Evolutionary conservation across 2,888 invertebrate genomes (phyloP).

Genomic region (Trissolcus brochymenae): DNA sequence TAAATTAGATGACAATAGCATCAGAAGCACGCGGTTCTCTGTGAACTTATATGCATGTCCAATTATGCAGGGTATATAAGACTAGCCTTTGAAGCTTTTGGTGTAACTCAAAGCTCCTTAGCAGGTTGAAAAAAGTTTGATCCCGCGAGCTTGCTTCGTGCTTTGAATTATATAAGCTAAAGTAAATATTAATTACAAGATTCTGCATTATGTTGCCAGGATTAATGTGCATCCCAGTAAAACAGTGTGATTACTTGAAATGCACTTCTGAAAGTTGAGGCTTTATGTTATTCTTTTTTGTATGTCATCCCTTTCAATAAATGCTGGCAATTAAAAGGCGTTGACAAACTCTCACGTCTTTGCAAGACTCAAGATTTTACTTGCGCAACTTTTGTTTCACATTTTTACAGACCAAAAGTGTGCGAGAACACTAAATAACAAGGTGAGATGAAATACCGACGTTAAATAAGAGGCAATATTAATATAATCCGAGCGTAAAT

Average conservation of each 20-base stretch:
- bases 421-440: too few relatives aligned
- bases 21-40: conserved; percentile 10
- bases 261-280: too few relatives aligned
- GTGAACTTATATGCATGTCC: conserved; percentile 38
- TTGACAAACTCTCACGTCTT: too few relatives aligned
- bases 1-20: conserved; percentile 1
- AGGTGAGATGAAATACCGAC: too few relatives aligned
- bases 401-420: too few relatives aligned
- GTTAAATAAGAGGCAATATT: too few relatives aligned
- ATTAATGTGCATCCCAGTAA: conserved; percentile 9
- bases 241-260: background rate
- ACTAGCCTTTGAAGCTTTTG: conserved; percentile 27
- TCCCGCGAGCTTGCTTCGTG: conserved; percentile 9
- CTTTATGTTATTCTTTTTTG: too few relatives aligned
- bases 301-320: too few relatives aligned
- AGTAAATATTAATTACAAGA: conserved; percentile 36
- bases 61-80: conserved; percentile 26
- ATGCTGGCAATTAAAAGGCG: too few relatives aligned
- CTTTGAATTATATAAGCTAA: conserved; percentile 28
- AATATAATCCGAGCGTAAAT: background rate
- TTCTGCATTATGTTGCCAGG: conserved; percentile 1
- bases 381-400: too few relatives aligned
- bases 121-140: conserved; percentile 17
- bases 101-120: conserved; percentile 32
- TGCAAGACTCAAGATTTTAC: too few relatives aligned